Percentiles rank a stretch among this genome's conserved stretches.
These are phyloP conservation scores for Cyanoramphus novaezelandiae DNA, from an alignment of 2,113 vertebrate genomes.

Conservation along the genomic window DNA sequence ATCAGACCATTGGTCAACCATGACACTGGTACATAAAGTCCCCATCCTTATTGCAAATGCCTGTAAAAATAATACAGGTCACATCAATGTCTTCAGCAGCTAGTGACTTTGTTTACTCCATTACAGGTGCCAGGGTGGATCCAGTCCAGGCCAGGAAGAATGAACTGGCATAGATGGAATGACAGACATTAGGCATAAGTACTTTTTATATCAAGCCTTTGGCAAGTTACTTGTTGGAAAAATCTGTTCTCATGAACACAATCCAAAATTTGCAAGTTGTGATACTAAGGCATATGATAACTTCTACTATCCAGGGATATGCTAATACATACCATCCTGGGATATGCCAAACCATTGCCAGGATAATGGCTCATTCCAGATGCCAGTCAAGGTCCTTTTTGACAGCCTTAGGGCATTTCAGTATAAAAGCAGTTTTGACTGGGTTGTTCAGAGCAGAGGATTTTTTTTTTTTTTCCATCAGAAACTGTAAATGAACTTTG, in stretches of 20 bases:
- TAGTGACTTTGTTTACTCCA: slow-evolving; percentile 56
- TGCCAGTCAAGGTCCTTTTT: slow-evolving; percentile 60
- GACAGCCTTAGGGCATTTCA: slow-evolving; percentile 31
- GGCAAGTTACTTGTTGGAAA: slow-evolving; percentile 71
- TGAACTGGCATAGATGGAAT: slow-evolving; percentile 74
- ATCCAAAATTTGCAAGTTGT: slow-evolving; percentile 74
- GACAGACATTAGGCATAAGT: slow-evolving; percentile 78
- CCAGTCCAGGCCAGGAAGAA: slow-evolving; percentile 71
- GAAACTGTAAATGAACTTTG: slow-evolving; percentile 27
- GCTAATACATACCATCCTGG: slow-evolving; percentile 61
- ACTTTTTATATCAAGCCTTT: slow-evolving; percentile 78
- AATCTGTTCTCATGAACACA: slow-evolving; percentile 77
- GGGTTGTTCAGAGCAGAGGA: not conserved
- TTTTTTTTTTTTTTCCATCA: not conserved
- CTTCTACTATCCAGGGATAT: slow-evolving; percentile 68
- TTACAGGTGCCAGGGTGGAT: slow-evolving; percentile 73
- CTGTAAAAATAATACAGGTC: slow-evolving; percentile 60
- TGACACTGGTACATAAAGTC: slow-evolving; percentile 10
- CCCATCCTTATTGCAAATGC: slow-evolving; percentile 48
- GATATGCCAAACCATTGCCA: slow-evolving; percentile 62
- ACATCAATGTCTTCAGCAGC: slow-evolving; percentile 47
- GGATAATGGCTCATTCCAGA: slow-evolving; percentile 67
- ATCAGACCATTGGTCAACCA: slow-evolving; percentile 14
- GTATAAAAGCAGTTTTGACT: slow-evolving; percentile 17
- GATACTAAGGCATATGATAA: slow-evolving; percentile 71